phyloP scores from a whole-genome alignment of 2,888 invertebrate species.

The Ischnus inquisitorius region DNA sequence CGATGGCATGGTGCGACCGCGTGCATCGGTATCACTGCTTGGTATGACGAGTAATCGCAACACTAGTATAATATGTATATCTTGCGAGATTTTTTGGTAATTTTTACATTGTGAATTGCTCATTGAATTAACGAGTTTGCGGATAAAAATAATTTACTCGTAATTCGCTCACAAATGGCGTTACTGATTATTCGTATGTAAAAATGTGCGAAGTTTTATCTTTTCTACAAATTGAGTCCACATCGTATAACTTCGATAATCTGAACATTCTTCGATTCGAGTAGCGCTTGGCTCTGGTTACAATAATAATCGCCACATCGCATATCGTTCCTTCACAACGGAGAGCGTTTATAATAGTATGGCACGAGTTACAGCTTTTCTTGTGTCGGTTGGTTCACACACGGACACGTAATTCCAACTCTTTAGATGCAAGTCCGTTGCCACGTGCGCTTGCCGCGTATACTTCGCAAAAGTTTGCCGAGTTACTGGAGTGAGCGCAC shows the following conservation, averaged over 20 bases:
- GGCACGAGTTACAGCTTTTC: slow-evolving; percentile 32
- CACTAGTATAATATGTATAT: slow-evolving; percentile 5
- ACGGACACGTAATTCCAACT: background rate
- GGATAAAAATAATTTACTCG: background rate
- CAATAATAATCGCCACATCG: slow-evolving; percentile 15
- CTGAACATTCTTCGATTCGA: background rate
- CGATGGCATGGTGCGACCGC: slow-evolving; percentile 7
- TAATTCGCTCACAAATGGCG: background rate
- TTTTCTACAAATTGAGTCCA: background rate
- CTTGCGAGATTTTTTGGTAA: background rate
- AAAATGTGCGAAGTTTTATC: background rate
- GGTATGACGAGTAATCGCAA: slow-evolving; percentile 20
- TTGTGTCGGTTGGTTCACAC: slow-evolving; percentile 16
- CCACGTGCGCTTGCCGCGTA: slow-evolving; percentile 1
- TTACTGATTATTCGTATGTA: background rate
- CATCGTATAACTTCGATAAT: background rate
- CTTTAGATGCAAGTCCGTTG: background rate
- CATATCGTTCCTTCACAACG: slow-evolving; percentile 23
- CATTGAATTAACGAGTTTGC: background rate
- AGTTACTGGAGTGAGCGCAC: background rate
- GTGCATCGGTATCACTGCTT: slow-evolving; percentile 30
- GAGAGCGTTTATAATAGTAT: slow-evolving; percentile 2
- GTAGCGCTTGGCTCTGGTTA: background rate
- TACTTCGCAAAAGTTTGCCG: slow-evolving; percentile 13
- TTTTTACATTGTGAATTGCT: background rate